Base-by-base conservation (phyloP, 1,140 invertebrate species). In the Drosophila albomicans region DNA sequence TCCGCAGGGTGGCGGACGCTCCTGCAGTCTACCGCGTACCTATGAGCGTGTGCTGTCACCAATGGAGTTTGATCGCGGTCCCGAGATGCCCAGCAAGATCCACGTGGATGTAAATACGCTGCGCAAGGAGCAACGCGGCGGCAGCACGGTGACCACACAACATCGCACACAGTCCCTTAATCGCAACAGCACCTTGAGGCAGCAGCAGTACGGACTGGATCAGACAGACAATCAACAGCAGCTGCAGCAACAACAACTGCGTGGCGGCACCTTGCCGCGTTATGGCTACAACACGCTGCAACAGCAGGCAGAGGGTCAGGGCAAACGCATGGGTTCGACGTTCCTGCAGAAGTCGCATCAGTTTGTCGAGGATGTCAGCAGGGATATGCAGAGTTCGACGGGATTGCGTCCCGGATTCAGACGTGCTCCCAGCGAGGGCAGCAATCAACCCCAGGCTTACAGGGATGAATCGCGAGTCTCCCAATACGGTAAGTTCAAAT, bases 261-360 rank as follows among this genome's bases (percentile, higher is more conserved):
- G 94, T 71, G 94, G 94, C 11, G 95, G 94, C 5, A 94, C 94
- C 38, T 94, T 95, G 15, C 95, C 95, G 1, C 93, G 56, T 2
- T 95, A 94, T 64, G 94, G 94, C 59, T 95, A 93, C 73, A 72
- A 41, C n/a, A 35, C 54, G 0, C 79, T 94, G 46, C 93, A 93
- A 41, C 91, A 93, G 32, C 91, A 91, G 79, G 88, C 93, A 1
- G 91, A 93, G 81, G 92, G 45, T 75, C 93, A 93, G 87, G 86
- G 81, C 75, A 94, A 93, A 62, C 94, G 95, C 54, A 95, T 96
- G 95, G 95, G 94, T 25, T 94, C 94, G 56, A 94, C 94, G 66
- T 96, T 96, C 92, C 95, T 95, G 75, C 94, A 94, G 5, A 96
- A 96, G 88, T 95, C 95, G 1, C 95, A 96, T 85, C 94, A 95